These are phyloP conservation scores for Physocephala rufipes DNA, from an alignment of 2,888 invertebrate genomes.

Conservation along the genomic window DNA sequence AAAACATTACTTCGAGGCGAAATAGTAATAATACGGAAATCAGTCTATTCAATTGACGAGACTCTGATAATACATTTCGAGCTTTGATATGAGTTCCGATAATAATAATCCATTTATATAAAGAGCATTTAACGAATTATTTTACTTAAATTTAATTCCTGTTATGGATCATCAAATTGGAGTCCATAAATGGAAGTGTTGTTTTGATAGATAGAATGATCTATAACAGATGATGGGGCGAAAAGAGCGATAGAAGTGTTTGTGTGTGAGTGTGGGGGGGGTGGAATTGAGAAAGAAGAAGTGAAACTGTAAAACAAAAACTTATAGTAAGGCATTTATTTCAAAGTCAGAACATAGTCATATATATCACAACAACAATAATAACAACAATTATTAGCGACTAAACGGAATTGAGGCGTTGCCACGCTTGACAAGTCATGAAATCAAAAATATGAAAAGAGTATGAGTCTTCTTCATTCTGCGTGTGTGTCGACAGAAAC, in stretches of 20 bases:
- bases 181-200: conserved; percentile 39
- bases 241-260: no score
- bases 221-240: no score
- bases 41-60: no score
- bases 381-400: conserved; percentile 16
- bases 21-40: no score
- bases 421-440: conserved; percentile 48
- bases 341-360: conserved; percentile 8
- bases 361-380: background rate
- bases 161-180: conserved; percentile 58
- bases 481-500: conserved; percentile 16
- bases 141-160: background rate
- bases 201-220: conserved; percentile 41
- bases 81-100: no score
- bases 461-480: background rate
- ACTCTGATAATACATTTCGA: no score
- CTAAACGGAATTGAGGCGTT: conserved; percentile 26
- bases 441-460: conserved; percentile 27
- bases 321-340: background rate
- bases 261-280: no score
- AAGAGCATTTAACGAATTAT: no score
- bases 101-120: no score
- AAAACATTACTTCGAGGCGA: no score
- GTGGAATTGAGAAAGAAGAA: conserved; percentile 35
- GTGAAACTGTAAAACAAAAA: conserved; percentile 11